Evolutionary conservation across 2,888 invertebrate species (phyloP), one percentile per base, ranked within the genome.

Genomic region (Drosophila putrida): DNA sequence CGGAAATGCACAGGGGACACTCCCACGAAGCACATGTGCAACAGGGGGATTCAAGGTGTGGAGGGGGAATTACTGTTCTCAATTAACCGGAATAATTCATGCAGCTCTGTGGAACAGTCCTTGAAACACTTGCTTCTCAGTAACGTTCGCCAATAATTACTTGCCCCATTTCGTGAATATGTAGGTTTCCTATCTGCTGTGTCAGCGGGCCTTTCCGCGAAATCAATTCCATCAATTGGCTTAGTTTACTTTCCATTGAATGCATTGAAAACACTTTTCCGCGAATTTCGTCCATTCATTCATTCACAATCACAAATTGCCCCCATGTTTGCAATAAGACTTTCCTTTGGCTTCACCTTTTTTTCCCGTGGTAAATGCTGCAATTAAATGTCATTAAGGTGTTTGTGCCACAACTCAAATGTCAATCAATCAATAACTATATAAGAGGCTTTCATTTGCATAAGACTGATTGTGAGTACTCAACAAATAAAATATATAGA

Each of bases 211-310:
- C 43, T 64, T 80, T 80, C 80, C 46, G 50, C 65, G 79, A 80
- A 80, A 61, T 71, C 80, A 80, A 80, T 77, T 77, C 67, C 80
- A 80, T 80, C 74, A 71, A 77, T 74, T 68, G 71, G 41, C 69
- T 67, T 74, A 74, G 69, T 71, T 67, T 84, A 61, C 61, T 71
- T 77, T 79, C 51, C 58, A 28, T 57, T 59, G 71, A 68, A 75
- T 66, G 68, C 71, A 66, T 49, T 63, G 50, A 65, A 62, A 60
- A 27, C 61, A 50, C 36, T 60, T 83, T 83, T 86, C 86, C 27
- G 46, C 50, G 83, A 86, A 85, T 67, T 73, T 73, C 47, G 20
- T 35, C 36, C 49, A 51, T 66, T 55, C 25, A 58, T 35, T 28
- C 60, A 71, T 58, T 61, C 44, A 49, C 41, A 57, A 15, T 27